Evolutionary conservation across 1,140 invertebrate genomes (phyloP).

Genomic region (Brachionus rotundiformis): DNA sequence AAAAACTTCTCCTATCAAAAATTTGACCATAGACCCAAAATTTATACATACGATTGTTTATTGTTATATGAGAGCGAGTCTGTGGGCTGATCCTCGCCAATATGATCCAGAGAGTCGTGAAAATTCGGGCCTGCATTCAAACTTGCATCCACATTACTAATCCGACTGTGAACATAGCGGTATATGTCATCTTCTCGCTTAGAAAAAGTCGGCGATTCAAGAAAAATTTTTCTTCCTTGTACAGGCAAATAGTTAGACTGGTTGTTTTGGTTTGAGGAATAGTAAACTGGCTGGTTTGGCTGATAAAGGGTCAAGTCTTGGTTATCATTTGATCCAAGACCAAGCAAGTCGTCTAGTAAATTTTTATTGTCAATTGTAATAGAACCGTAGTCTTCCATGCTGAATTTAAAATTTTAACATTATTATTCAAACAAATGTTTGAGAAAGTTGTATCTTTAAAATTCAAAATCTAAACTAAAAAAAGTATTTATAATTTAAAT

Average conservation of each 20-base stretch:
- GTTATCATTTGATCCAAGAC: slow-evolving; percentile 18
- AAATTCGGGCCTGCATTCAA: background rate
- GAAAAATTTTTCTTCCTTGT: slow-evolving; percentile 12
- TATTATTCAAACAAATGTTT: no score
- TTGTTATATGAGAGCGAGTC: background rate
- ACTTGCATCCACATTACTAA: slow-evolving; percentile 23
- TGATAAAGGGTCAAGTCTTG: slow-evolving; percentile 19
- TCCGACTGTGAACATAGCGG: slow-evolving; percentile 48
- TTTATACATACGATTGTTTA: slow-evolving; percentile 13
- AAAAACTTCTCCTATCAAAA: no score
- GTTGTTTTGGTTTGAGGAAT: background rate
- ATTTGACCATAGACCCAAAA: no score
- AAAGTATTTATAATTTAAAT: background rate
- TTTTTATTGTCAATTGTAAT: slow-evolving; percentile 51
- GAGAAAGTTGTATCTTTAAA: no score
- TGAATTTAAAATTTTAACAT: slow-evolving; percentile 15
- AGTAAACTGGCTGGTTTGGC: background rate
- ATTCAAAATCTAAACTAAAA: background rate
- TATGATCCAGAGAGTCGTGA: slow-evolving; percentile 30
- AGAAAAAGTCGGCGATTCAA: slow-evolving; percentile 40
- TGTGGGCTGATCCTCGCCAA: background rate
- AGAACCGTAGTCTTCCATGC: slow-evolving; percentile 36
- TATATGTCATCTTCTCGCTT: slow-evolving; percentile 50
- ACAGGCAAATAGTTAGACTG: background rate
- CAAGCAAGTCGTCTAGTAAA: slow-evolving; percentile 37